Evolutionary conservation across 2,888 invertebrate genomes (phyloP), one percentile per base, ranked within the genome.

Genomic region (Mimas tiliae): DNA sequence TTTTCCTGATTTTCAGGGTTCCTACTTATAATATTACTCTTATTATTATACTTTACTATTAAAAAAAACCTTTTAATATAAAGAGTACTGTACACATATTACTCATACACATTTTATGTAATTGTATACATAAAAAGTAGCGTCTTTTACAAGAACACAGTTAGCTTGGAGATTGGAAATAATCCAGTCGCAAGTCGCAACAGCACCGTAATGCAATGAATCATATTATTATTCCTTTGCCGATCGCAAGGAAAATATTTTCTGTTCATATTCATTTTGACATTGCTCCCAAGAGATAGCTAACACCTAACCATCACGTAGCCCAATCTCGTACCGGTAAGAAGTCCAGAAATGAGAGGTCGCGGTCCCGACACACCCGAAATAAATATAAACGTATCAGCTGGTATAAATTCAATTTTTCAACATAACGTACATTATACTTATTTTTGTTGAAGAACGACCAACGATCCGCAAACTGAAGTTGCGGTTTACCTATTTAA

Each of bases 301-400:
- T 58, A 38, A 58, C 58, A 58, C 11, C 58, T 58, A 38, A 38
- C 38, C 19, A 19, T 58, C 58, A 58, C 58, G 58, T 58, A 58
- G 42, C 19, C 38, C 42, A 58, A 58, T 58, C 58, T 58, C 58
- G 58, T 42, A 42, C 4, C 58, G 19, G 42, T 42, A 58, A 58
- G 38, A 11, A 19, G 1, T 38, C 38, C 42, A 58, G 42, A 58
- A 58, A 52, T 52, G 27, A 52, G 38, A 58, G 21, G 38, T 38
- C 42, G 42, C 42, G 58, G 38, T 38, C 38, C 12, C 38, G 7
- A 11, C 6, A 16, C 38, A 19, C 16, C 19, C 19, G 48, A 19
- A 16, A 8, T 58, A 58, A 38, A 58, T 38, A 9, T 19, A 38
- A 42, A 58, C 19, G 12, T 19, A 38, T 42, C 19, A 58, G 12